phyloP scores from a whole-genome alignment of 2,797 vertebrate species.

The Orientallactaga sibirica region DNA sequence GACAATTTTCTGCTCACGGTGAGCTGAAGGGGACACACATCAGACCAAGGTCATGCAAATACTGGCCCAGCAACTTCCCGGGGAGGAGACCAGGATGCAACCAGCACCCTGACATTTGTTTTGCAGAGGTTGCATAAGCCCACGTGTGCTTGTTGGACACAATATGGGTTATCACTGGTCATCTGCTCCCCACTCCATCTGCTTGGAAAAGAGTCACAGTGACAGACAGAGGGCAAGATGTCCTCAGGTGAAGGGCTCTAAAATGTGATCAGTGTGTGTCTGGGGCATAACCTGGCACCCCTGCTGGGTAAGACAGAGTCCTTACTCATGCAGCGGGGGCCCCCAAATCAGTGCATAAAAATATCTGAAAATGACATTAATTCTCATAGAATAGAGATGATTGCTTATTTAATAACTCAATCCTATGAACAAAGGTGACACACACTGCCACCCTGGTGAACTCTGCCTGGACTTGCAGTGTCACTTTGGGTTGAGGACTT shows the following conservation, averaged over 20 bases:
- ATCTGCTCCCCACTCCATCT: rapidly evolving
- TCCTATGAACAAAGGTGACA: not conserved
- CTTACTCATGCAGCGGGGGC: too few species aligned
- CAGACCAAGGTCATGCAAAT: rapidly evolving
- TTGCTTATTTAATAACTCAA: not conserved
- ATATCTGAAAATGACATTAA: not conserved
- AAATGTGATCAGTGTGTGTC: not conserved
- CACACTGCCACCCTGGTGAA: not conserved
- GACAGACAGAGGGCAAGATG: too few species aligned
- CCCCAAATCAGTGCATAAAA: not conserved
- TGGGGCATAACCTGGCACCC: not conserved
- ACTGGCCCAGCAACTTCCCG: too few species aligned
- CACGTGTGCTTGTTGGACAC: not conserved
- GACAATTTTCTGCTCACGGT: not conserved
- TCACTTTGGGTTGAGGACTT: not conserved
- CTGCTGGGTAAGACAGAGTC: not conserved
- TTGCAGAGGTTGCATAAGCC: too few species aligned
- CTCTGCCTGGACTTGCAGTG: not conserved
- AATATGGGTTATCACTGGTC: rapidly evolving
- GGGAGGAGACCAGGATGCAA: too few species aligned
- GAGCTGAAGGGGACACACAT: too few species aligned
- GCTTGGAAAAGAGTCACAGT: not conserved
- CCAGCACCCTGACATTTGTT: not conserved
- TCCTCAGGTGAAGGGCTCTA: not conserved
- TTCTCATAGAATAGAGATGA: not conserved